Percentiles rank a stretch among this genome's conserved stretches.
These are phyloP conservation scores for Aplocera efformata DNA, from an alignment of 2,888 invertebrate genomes.

Conservation along the genomic window DNA sequence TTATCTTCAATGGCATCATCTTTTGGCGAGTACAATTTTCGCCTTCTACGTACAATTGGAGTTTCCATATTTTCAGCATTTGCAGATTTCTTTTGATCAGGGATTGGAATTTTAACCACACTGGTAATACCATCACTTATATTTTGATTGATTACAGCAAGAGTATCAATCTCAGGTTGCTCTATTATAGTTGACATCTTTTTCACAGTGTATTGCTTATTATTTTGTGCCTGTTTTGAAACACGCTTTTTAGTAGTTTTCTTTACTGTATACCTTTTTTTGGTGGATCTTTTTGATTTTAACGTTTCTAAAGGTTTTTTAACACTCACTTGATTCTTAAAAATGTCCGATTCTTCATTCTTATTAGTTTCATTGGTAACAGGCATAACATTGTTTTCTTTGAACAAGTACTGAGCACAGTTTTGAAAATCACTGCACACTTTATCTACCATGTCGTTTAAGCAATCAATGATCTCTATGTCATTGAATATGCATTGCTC, in stretches of 20 bases:
- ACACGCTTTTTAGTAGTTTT: slow-evolving; percentile 22
- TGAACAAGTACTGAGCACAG: slow-evolving; percentile 38
- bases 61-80: slow-evolving; percentile 3
- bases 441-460: slow-evolving; percentile 53
- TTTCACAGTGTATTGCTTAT: slow-evolving; percentile 24
- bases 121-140: slow-evolving; percentile 11
- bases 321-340: slow-evolving; percentile 13
- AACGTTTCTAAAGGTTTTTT: slow-evolving; percentile 7
- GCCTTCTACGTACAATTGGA: slow-evolving; percentile 39
- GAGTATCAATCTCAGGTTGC: slow-evolving; percentile 27
- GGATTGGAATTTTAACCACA: slow-evolving; percentile 2
- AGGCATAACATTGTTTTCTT: slow-evolving; percentile 19
- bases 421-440: slow-evolving; percentile 54
- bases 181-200: slow-evolving; percentile 48
- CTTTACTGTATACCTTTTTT: slow-evolving; percentile 32
- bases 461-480: slow-evolving; percentile 49
- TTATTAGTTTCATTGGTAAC: slow-evolving; percentile 1
- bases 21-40: slow-evolving; percentile 67
- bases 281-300: slow-evolving; percentile 29
- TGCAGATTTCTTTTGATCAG: slow-evolving; percentile 8
- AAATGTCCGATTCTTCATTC: not conserved
- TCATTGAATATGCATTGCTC: slow-evolving; percentile 34
- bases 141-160: slow-evolving; percentile 8
- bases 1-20: slow-evolving; percentile 35
- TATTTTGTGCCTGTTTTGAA: slow-evolving; percentile 26